Conservation (phyloP, 2,888 invertebrate species). For the Phyllotreta cruciferae region DNA sequence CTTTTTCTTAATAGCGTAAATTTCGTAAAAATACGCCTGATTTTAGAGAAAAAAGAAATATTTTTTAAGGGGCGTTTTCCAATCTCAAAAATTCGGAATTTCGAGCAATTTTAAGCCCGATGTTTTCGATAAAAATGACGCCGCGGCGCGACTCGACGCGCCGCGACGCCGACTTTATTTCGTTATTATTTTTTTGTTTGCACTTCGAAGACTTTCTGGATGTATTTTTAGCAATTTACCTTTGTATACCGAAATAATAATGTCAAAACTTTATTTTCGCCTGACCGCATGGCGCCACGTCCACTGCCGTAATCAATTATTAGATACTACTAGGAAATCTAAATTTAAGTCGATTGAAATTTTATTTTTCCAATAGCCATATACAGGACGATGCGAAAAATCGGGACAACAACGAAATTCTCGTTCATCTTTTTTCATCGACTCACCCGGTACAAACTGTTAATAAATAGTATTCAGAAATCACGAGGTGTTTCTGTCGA, state of each 20-base stretch:
- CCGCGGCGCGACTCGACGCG: too few relatives aligned
- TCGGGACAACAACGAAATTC: too few relatives aligned
- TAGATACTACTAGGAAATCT: slow-evolving; percentile 26
- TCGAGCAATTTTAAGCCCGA: too few relatives aligned
- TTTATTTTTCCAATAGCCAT: neutral
- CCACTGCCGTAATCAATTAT: slow-evolving; percentile 26
- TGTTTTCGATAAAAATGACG: too few relatives aligned
- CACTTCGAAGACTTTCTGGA: slow-evolving; percentile 12
- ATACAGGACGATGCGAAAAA: too few relatives aligned
- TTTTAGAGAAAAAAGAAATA: too few relatives aligned
- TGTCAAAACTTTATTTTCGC: slow-evolving; percentile 30
- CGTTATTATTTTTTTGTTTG: slow-evolving; percentile 5
- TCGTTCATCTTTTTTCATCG: too few relatives aligned
- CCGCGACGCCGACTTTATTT: too few relatives aligned
- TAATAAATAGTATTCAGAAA: slow-evolving; percentile 13
- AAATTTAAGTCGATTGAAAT: slow-evolving; percentile 19
- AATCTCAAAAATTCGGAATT: too few relatives aligned
- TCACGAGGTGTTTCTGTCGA: slow-evolving; percentile 15
- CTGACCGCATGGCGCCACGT: slow-evolving; percentile 29
- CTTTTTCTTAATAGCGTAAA: neutral
- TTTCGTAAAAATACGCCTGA: too few relatives aligned
- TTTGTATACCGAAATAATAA: slow-evolving; percentile 21
- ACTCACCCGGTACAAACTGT: too few relatives aligned
- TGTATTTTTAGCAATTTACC: slow-evolving; percentile 19
- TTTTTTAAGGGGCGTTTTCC: too few relatives aligned